Base-by-base conservation (phyloP, 2,113 vertebrate species). In the Hymenochirus boettgeri region DNA sequence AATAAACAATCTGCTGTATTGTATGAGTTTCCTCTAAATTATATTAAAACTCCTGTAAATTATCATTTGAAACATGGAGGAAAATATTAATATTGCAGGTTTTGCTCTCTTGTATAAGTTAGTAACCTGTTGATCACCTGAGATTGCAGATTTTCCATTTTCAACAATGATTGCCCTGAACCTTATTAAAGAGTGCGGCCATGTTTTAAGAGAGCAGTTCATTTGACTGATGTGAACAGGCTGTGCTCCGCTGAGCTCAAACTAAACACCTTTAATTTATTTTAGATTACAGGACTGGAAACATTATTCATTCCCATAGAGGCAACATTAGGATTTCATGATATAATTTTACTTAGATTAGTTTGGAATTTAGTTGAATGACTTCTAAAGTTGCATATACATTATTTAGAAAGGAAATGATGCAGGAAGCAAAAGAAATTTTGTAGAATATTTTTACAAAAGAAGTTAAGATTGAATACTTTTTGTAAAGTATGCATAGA, bases 361-460 rank as follows among this genome's bases (percentile, higher is more conserved):
- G 63, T 65, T 57, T 57, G 17, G 29, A 48, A 65, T 57, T 65
- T 46, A 47, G 33, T 35, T 9, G 33, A 12, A 7, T 12, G 33
- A 13, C 4, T 12, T 5, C 15, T 3, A 35, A 35, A 35, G 33
- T 35, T 35, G 7, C 33, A 11, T 9, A 12, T 35, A 12, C 10
- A 35, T 35, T 2, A 35, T 35, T 35, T 35, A 35, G 33, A 13
- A 35, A 13, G 10, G 33, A 1, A 35, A 35, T 9, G 33, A 11
- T 12, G 15, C 33, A 35, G 33, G 33, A 12, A 35, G 33, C 33
- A 5, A 1, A 3, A 13, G 4, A 35, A 13, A 13, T 35, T n/a
- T n/a, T n/a, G n/a, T n/a, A n/a, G 73, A 52, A 2, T 83, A 85
- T 86, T 88, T 88, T 85, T 91, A 87, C 78, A 78, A n/a, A n/a